A percentile compares a stretch with the other conserved stretches of the same genome.
phyloP scores from a whole-genome alignment of 2,888 invertebrate genomes.

The Caenorhabditis becei region DNA sequence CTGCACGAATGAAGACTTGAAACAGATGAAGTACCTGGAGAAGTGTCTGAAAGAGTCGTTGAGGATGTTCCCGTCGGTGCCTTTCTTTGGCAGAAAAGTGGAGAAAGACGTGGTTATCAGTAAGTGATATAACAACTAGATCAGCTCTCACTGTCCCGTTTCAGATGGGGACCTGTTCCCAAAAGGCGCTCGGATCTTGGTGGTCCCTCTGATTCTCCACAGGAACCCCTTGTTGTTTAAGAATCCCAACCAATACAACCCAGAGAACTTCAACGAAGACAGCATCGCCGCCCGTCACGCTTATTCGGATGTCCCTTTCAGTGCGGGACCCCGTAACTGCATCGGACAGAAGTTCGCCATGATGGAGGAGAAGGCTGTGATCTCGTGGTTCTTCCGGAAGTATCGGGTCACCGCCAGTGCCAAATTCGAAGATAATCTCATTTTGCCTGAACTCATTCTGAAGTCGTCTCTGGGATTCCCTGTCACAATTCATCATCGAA shows the following conservation, averaged over 20 bases:
- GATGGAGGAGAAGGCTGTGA: conserved; percentile 81
- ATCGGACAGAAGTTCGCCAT: conserved; percentile 76
- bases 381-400: conserved; percentile 82
- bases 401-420: conserved; percentile 74
- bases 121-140: conserved; percentile 23
- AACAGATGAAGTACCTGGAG: conserved; percentile 73
- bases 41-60: conserved; percentile 73
- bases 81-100: conserved; percentile 66
- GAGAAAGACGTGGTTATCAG: conserved; percentile 79
- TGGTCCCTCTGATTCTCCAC: conserved; percentile 78
- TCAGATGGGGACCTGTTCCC: conserved; percentile 68
- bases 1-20: conserved; percentile 80
- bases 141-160: conserved; percentile 5
- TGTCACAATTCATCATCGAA: conserved; percentile 44
- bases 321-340: conserved; percentile 76
- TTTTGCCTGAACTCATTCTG: conserved; percentile 68
- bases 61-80: conserved; percentile 74
- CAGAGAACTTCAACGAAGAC: conserved; percentile 82
- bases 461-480: conserved; percentile 69
- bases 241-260: conserved; percentile 82
- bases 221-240: conserved; percentile 78
- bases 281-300: conserved; percentile 70
- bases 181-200: conserved; percentile 75
- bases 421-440: conserved; percentile 57
- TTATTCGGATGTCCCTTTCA: conserved; percentile 73